Conservation (phyloP, 2,888 invertebrate genomes). For the Cheilosia pagana region DNA sequence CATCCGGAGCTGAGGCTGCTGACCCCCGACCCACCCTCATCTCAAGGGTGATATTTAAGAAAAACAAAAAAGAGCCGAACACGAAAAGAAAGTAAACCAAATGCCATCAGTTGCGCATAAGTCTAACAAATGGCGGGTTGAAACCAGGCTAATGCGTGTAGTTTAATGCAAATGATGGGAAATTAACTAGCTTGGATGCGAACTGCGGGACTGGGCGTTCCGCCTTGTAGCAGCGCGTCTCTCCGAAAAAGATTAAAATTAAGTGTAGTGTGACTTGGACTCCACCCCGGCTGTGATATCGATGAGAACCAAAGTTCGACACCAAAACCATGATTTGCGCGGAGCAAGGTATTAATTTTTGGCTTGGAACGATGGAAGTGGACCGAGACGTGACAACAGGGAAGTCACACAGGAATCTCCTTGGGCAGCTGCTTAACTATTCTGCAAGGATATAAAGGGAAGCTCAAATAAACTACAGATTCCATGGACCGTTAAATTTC, state of each 20-base stretch:
- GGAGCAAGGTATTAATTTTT: constrained; percentile 7
- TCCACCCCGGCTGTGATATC: constrained; percentile 45
- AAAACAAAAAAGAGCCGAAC: constrained; percentile 7
- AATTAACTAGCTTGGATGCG: constrained; percentile 69
- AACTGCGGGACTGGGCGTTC: constrained; percentile 45
- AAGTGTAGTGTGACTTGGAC: constrained; percentile 54
- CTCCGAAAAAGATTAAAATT: constrained; percentile 39
- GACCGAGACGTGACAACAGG: constrained; percentile 51
- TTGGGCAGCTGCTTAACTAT: constrained; percentile 53
- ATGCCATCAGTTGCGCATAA: constrained; percentile 27
- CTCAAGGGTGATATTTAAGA: constrained; percentile 34
- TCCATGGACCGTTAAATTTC: constrained; percentile 73
- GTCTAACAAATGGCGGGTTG: constrained; percentile 55
- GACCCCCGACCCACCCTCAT: constrained; percentile 29
- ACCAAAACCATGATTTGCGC: constrained; percentile 35
- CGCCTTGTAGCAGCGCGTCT: constrained; percentile 5
- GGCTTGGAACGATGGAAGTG: constrained; percentile 29
- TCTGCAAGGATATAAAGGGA: constrained; percentile 37
- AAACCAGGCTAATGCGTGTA: constrained; percentile 70
- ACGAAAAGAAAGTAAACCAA: not conserved
- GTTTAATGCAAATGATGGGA: constrained; percentile 74
- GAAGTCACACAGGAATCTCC: constrained; percentile 18
- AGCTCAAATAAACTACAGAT: constrained; percentile 60
- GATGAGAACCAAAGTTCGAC: constrained; percentile 42
- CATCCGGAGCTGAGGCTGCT: constrained; percentile 23